Conservation (phyloP, 1,140 invertebrate species). For the Tetramorium simillimum region DNA sequence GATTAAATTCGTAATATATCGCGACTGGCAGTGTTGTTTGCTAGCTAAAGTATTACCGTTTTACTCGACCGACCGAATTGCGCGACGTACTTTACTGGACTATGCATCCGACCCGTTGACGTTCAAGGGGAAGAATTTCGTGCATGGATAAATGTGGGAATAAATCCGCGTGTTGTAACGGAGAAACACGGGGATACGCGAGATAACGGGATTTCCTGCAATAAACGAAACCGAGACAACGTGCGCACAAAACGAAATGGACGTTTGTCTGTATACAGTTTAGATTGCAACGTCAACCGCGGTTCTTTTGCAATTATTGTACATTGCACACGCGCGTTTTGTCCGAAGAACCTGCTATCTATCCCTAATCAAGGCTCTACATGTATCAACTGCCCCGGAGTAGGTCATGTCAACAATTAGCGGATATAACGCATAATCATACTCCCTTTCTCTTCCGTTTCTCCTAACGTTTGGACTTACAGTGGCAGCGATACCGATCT, state of each 20-base stretch:
- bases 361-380: constrained; percentile 78
- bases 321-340: constrained; percentile 53
- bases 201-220: neutral
- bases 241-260: neutral
- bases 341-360: constrained; percentile 63
- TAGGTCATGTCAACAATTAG: constrained; percentile 32
- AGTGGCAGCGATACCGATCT: constrained; percentile 61
- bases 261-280: neutral
- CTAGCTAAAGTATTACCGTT: constrained; percentile 69
- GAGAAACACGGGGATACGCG: neutral
- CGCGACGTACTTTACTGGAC: constrained; percentile 56
- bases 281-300: constrained; percentile 35
- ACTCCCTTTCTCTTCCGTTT: neutral
- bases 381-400: constrained; percentile 52
- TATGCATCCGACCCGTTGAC: constrained; percentile 51
- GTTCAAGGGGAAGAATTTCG: constrained; percentile 15
- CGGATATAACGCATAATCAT: neutral
- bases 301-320: constrained; percentile 49
- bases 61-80: constrained; percentile 67
- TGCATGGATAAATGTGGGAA: neutral
- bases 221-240: neutral
- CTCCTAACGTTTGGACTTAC: constrained; percentile 20
- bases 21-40: constrained; percentile 80
- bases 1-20: constrained; percentile 81
- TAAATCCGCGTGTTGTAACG: neutral